phyloP scores from a whole-genome alignment of 2,888 invertebrate genomes.

The Rhagophthalmus giganteus region DNA sequence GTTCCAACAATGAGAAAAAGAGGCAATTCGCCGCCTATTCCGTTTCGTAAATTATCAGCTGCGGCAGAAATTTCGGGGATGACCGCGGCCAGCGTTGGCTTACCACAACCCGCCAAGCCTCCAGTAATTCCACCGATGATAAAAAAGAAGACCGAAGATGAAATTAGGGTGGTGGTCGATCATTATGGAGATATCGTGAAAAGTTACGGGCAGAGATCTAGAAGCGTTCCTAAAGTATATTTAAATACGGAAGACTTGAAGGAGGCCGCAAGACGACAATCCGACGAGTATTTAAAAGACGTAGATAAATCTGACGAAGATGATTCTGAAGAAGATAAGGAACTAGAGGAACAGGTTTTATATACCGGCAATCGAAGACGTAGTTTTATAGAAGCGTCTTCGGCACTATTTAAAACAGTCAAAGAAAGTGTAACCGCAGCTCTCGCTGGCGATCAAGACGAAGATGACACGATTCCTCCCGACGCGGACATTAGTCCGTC shows the following conservation, averaged over 20 bases:
- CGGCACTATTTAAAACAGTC: slow-evolving; percentile 10
- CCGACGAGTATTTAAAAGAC: slow-evolving; percentile 3
- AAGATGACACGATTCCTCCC: slow-evolving; percentile 17
- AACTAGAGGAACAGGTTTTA: neutral
- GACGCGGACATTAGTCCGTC: slow-evolving; percentile 13
- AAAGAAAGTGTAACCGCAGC: slow-evolving; percentile 21
- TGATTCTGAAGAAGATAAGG: neutral
- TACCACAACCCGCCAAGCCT: slow-evolving; percentile 39
- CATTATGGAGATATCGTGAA: slow-evolving; percentile 80
- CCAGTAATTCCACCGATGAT: slow-evolving; percentile 33
- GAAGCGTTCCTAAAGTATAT: slow-evolving; percentile 31
- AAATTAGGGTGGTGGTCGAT: slow-evolving; percentile 72
- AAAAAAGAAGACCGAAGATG: slow-evolving; percentile 60
- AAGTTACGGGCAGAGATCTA: slow-evolving; percentile 61
- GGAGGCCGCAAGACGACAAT: slow-evolving; percentile 47
- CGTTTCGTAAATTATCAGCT: slow-evolving; percentile 38
- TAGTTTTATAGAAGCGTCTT: slow-evolving; percentile 23
- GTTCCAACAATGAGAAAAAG: slow-evolving; percentile 18
- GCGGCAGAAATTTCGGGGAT: slow-evolving; percentile 47
- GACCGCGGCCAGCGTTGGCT: slow-evolving; percentile 49
- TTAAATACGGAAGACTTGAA: slow-evolving; percentile 44
- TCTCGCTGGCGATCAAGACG: slow-evolving; percentile 6
- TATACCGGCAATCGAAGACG: slow-evolving; percentile 7
- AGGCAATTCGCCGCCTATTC: slow-evolving; percentile 26
- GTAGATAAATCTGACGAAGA: slow-evolving; percentile 9